These are phyloP conservation scores for Catostylus mosaicus DNA, from an alignment of 30 jellyfish, hydroid and myxozoan genomes.

Conservation along the genomic window DNA sequence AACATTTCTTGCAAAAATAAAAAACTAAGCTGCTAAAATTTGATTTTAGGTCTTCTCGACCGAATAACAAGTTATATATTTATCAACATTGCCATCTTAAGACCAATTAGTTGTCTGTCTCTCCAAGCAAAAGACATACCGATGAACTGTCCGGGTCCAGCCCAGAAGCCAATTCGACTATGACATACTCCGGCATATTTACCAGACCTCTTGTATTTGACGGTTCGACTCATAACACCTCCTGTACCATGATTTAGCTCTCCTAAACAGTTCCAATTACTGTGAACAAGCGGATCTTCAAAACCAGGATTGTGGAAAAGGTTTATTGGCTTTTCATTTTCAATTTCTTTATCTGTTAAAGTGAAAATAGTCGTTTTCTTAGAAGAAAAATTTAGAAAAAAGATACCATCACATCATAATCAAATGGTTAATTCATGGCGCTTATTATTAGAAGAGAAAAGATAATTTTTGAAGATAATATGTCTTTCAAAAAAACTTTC, in stretches of 20 bases:
- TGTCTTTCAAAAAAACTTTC: neutral
- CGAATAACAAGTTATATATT: too few species aligned
- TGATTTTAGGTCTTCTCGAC: too few species aligned
- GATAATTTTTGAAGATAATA: neutral
- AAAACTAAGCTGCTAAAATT: too few species aligned
- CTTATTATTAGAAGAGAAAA: neutral
- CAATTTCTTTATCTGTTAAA: neutral
- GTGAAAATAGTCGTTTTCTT: neutral
- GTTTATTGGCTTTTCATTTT: neutral
- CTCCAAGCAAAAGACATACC: conserved; percentile 51
- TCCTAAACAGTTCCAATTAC: conserved; percentile 78
- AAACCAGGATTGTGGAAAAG: conserved; percentile 66
- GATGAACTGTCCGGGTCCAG: conserved; percentile 93
- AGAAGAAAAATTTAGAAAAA: neutral
- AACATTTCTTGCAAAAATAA: too few species aligned
- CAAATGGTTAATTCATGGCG: neutral
- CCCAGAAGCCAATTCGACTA: conserved; percentile 64
- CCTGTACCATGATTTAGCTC: conserved; percentile 73
- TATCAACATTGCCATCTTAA: too few species aligned
- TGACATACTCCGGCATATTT: conserved; percentile 76
- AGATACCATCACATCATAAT: neutral
- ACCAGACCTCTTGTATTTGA: conserved; percentile 47
- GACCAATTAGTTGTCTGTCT: too few species aligned
- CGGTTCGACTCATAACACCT: conserved; percentile 67
- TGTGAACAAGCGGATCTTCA: conserved; percentile 48